Percentiles rank a stretch among this genome's conserved stretches.
These are phyloP conservation scores for Bagarius yarrelli DNA, from an alignment of 2,113 vertebrate genomes.

Conservation along the genomic window DNA sequence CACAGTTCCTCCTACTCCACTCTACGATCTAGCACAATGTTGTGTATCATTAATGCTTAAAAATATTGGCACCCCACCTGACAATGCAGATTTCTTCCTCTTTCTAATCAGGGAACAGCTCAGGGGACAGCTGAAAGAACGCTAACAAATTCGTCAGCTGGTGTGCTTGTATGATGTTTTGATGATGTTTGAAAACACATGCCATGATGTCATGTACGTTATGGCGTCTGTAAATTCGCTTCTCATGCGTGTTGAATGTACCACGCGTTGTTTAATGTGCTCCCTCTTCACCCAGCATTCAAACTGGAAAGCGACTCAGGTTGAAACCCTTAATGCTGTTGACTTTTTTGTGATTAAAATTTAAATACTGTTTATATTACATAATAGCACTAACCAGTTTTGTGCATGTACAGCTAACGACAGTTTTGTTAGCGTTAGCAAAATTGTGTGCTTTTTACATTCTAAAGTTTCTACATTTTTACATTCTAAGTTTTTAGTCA, in stretches of 20 bases:
- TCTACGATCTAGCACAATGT: background rate
- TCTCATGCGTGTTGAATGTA: background rate
- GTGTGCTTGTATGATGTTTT: too few species aligned
- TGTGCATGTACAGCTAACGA: background rate
- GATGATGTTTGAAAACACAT: background rate
- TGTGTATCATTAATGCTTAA: background rate
- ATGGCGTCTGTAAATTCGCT: slow-evolving; percentile 7
- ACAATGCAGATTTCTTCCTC: too few species aligned
- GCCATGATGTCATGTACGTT: background rate
- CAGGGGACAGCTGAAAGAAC: background rate
- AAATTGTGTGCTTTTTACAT: background rate
- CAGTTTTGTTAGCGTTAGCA: background rate
- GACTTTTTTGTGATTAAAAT: too few species aligned
- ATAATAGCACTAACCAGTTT: background rate
- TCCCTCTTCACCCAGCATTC: slow-evolving; percentile 13
- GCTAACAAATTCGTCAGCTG: background rate
- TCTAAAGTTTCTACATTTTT: background rate
- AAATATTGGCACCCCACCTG: slow-evolving; percentile 2
- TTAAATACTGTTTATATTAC: background rate
- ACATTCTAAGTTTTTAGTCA: background rate
- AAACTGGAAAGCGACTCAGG: slow-evolving; percentile 1
- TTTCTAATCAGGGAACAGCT: background rate
- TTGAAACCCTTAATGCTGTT: background rate
- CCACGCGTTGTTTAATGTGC: background rate
- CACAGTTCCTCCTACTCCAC: background rate